Evolutionary conservation across 1,140 invertebrate genomes (phyloP).

Genomic region (Pseudomyrmex flavicornis): DNA sequence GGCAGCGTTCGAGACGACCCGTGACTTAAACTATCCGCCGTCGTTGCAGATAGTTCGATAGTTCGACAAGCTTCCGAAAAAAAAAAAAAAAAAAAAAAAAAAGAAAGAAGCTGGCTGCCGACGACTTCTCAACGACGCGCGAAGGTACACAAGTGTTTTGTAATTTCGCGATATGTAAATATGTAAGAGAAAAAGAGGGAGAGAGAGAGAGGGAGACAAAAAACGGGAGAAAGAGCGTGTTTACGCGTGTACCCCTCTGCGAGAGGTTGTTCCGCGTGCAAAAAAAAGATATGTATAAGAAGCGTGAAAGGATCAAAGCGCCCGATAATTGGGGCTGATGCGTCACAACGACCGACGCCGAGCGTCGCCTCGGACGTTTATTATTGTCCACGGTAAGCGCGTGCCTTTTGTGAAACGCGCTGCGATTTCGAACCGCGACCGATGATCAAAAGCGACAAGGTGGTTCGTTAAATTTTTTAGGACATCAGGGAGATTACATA

Average conservation of each 20-base stretch:
- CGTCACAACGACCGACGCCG: conserved; percentile 13
- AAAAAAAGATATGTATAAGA: neutral
- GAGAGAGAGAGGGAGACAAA: too few species aligned
- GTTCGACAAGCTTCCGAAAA: neutral
- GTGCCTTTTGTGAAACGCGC: neutral
- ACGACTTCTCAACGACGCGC: neutral
- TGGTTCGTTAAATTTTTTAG: neutral
- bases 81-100: neutral
- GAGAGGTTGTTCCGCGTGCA: too few species aligned
- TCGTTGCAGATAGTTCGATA: neutral
- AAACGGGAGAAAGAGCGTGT: too few species aligned
- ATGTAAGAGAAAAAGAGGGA: too few species aligned
- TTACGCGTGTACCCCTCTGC: too few species aligned
- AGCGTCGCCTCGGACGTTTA: conserved; percentile 17
- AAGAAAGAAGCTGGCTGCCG: neutral
- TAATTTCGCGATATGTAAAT: neutral
- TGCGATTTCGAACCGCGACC: neutral
- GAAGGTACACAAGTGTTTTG: neutral
- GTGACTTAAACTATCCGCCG: too few species aligned
- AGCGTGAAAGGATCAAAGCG: neutral
- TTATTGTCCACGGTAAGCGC: conserved; percentile 4
- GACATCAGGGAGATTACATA: neutral
- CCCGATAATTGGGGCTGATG: neutral
- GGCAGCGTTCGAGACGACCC: too few species aligned
- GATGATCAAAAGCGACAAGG: neutral